Base-by-base conservation (phyloP, 1,140 invertebrate genomes). In the Lepidurus packardi region DNA sequence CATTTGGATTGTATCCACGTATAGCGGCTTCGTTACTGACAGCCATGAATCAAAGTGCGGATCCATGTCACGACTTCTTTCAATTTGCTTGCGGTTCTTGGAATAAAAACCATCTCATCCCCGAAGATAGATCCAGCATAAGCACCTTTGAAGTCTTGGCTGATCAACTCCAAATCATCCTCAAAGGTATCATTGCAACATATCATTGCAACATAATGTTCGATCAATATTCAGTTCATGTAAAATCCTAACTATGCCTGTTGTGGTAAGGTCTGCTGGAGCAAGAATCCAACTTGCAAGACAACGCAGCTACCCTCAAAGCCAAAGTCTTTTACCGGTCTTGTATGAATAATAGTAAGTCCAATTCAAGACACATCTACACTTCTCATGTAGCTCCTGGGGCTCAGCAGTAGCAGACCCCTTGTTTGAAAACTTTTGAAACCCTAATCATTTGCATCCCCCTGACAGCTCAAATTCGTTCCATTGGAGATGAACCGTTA, bases 31-130 rank as follows among this genome's bases (percentile, higher is more conserved):
- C 92, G 34, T 85, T 96, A 80, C 85, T 97, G 80, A 89, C 90
- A 16, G 93, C 92, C 25, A 96, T 97, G 93, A 92, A 96, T 82
- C 86, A 87, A 11, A 88, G 86, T 0, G 90, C 90, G 0, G 90
- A 94, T 83, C 94, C 95, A 9, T 96, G 94, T 84, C 88, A 89
- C 24, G 92, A 96, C 84, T 96, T 96, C 85, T 96, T 94, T 85
- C 92, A 94, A 85, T 96, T 90, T 83, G 93, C 94, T 1, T 95
- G 94, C 79, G 87, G 86, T 1, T 76, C 91, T 1, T 97, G 94
- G 94, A 96, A 96, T 83, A 91, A 90, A 82, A 89, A 91, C 78
- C 93, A 97, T 86, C 87, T 93, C 4, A 96, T 97, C 81, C 94
- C 95, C 0, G 94, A 96, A 82, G 94, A 96, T 83, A 88, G 90